Percentiles rank a stretch among this genome's conserved stretches.
Evolutionary conservation across 2,888 invertebrate genomes (phyloP).

Genomic region (Sipha maydis): DNA sequence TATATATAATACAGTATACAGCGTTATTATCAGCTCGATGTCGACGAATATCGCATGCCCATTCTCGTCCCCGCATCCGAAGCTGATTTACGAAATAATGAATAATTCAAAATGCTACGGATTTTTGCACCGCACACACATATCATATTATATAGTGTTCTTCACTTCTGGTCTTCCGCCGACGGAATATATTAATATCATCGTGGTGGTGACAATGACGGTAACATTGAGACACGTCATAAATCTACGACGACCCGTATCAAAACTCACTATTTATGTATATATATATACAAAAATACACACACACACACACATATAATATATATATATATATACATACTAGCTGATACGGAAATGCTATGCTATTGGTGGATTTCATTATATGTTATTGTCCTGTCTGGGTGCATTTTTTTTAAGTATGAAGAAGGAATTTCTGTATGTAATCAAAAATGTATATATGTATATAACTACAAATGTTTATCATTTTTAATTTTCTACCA

Average conservation of each 20-base stretch:
- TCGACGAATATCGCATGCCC: neutral
- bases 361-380: no score
- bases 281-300: no score
- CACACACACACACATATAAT: no score
- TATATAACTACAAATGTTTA: no score
- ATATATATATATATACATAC: no score
- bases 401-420: no score
- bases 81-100: slow-evolving; percentile 25
- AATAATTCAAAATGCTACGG: slow-evolving; percentile 24
- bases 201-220: neutral
- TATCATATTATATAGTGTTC: neutral
- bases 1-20: neutral
- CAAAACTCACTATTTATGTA: neutral
- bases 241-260: slow-evolving; percentile 43
- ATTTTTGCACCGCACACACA: neutral
- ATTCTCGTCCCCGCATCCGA: neutral
- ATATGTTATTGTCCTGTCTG: no score
- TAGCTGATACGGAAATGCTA: no score
- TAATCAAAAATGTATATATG: no score
- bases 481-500: no score
- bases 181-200: neutral
- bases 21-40: neutral
- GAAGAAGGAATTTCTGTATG: no score
- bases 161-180: neutral
- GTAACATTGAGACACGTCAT: neutral